Conservation (phyloP, 2,888 invertebrate genomes). For the Himalopsyche japonica region DNA sequence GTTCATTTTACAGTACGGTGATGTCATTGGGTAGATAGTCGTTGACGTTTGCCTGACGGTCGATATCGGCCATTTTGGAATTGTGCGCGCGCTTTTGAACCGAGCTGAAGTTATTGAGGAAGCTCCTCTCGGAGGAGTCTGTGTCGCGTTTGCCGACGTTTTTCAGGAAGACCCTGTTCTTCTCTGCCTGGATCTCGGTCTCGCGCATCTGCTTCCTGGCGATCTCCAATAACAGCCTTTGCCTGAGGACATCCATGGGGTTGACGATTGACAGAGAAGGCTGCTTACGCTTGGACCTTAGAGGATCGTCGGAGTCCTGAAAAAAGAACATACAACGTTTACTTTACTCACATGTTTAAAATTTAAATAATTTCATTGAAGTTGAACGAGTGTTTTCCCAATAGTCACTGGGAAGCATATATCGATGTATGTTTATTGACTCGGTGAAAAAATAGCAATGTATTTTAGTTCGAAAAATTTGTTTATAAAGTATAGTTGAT, state of each 20-base stretch:
- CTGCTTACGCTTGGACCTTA: slow-evolving; percentile 64
- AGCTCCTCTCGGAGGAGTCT: not conserved
- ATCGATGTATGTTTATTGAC: too few species aligned
- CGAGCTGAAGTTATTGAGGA: slow-evolving; percentile 14
- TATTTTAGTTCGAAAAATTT: too few species aligned
- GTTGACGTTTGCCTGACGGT: slow-evolving; percentile 21
- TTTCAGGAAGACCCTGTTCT: slow-evolving; percentile 74
- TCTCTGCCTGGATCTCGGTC: slow-evolving; percentile 68
- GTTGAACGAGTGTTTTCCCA: too few species aligned
- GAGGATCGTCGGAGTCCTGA: slow-evolving; percentile 46
- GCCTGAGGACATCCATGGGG: slow-evolving; percentile 83
- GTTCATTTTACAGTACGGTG: slow-evolving; percentile 27
- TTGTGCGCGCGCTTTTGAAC: slow-evolving; percentile 20
- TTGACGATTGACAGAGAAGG: slow-evolving; percentile 83
- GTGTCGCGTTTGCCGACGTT: slow-evolving; percentile 72
- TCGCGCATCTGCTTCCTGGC: slow-evolving; percentile 81
- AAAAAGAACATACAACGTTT: not conserved
- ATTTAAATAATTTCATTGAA: too few species aligned
- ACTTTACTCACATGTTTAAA: too few species aligned
- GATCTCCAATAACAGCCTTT: slow-evolving; percentile 78
- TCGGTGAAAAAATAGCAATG: too few species aligned
- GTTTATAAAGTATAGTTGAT: too few species aligned
- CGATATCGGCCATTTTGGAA: slow-evolving; percentile 27
- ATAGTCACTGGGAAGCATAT: too few species aligned
- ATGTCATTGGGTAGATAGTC: slow-evolving; percentile 20